phyloP scores from a whole-genome alignment of 2,888 invertebrate genomes.

The Rhagophthalmus giganteus region DNA sequence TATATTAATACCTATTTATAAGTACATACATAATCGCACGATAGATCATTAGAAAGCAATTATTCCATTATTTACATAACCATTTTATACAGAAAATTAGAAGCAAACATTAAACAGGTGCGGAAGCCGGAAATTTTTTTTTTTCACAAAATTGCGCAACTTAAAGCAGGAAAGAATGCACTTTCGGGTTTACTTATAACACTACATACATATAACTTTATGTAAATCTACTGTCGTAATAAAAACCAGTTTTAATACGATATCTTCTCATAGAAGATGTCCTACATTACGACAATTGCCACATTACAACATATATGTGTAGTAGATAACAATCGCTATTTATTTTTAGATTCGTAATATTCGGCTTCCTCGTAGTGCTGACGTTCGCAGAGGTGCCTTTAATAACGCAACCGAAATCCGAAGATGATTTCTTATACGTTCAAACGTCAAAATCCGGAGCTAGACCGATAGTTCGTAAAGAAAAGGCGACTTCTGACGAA shows the following conservation, averaged over 20 bases:
- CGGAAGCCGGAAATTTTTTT: not conserved
- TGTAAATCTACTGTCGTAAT: conserved; percentile 3
- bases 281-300: not conserved
- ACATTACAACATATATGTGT: too few species aligned
- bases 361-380: conserved; percentile 30
- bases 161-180: conserved; percentile 10
- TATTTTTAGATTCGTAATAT: conserved; percentile 43
- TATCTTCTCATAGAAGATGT: not conserved
- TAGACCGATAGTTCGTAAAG: conserved; percentile 49
- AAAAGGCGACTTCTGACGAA: conserved; percentile 42
- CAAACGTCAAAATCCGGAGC: conserved; percentile 54
- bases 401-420: conserved; percentile 66
- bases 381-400: conserved; percentile 59
- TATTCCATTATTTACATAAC: not conserved
- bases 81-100: not conserved
- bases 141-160: not conserved
- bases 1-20: too few species aligned
- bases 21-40: too few species aligned
- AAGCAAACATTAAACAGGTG: not conserved
- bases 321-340: not conserved
- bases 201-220: conserved; percentile 1
- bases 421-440: conserved; percentile 69
- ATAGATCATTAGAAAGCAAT: not conserved
- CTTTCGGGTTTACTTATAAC: conserved; percentile 3
- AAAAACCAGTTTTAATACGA: not conserved